phyloP scores from a whole-genome alignment of 2,113 vertebrate species.

The Plestiodon gilberti region DNA sequence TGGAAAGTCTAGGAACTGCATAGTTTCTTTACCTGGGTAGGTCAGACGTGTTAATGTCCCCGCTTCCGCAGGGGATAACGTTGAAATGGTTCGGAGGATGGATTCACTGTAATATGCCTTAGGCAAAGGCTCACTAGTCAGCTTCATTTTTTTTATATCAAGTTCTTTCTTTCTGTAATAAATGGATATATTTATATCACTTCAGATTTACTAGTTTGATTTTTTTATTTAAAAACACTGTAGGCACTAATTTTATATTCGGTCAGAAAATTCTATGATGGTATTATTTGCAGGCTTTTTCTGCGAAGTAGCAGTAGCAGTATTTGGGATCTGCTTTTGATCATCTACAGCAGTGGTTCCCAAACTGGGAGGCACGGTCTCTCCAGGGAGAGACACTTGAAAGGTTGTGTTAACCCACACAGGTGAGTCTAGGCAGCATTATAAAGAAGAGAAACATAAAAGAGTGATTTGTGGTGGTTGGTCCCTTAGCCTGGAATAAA shows the following conservation, averaged over 20 bases:
- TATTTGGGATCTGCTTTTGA: slow-evolving; percentile 1
- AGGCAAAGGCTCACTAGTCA: slow-evolving; percentile 34
- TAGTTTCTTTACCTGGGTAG: not conserved
- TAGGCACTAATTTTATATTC: not conserved
- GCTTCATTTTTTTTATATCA: slow-evolving; percentile 31
- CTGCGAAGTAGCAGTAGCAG: not conserved
- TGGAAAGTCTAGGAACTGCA: not conserved
- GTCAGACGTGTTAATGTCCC: not conserved
- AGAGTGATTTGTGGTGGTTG: not conserved
- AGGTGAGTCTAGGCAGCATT: not conserved
- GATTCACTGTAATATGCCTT: too few species aligned
- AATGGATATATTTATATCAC: not conserved
- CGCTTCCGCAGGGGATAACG: not conserved
- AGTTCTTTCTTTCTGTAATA: not conserved
- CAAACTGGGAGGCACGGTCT: too few species aligned
- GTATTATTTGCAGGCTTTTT: not conserved
- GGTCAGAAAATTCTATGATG: not conserved
- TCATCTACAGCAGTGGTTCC: too few species aligned
- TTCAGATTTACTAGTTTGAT: not conserved
- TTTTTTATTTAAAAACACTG: not conserved
- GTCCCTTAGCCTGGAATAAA: not conserved
- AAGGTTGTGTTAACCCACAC: not conserved
- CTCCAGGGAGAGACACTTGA: not conserved
- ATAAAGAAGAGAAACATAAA: not conserved
- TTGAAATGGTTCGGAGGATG: slow-evolving; percentile 12